A percentile compares a stretch with the other conserved stretches of the same genome.
phyloP scores from a whole-genome alignment of 2,797 vertebrate genomes.

The Myripristis jacobus region DNA sequence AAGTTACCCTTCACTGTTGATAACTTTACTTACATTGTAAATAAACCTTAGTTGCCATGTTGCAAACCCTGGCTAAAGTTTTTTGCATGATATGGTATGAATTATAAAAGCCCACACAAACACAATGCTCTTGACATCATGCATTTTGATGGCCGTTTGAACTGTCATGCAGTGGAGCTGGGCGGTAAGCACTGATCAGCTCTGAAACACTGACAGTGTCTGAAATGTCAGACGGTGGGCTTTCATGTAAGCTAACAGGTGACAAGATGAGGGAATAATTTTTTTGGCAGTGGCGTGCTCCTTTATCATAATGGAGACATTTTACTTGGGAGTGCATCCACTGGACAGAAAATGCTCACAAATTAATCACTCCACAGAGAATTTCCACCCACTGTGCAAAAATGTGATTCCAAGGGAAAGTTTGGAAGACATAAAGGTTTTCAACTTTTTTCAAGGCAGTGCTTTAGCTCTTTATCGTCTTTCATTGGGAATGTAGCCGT shows the following conservation, averaged over 20 bases:
- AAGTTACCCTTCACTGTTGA: neutral
- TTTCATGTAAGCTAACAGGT: slow-evolving; percentile 63
- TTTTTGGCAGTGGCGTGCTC: slow-evolving; percentile 48
- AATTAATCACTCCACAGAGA: slow-evolving; percentile 17
- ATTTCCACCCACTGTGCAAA: slow-evolving; percentile 24
- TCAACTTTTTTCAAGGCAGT: slow-evolving; percentile 24
- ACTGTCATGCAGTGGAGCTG: slow-evolving; percentile 67
- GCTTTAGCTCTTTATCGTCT: slow-evolving; percentile 67
- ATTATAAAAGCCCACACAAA: slow-evolving; percentile 65
- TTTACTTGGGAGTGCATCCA: slow-evolving; percentile 6
- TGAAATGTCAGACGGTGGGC: slow-evolving; percentile 64
- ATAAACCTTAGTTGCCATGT: slow-evolving; percentile 25
- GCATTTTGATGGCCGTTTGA: slow-evolving; percentile 73
- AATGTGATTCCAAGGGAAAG: slow-evolving; percentile 43
- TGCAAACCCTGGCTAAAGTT: slow-evolving; percentile 40
- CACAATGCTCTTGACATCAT: slow-evolving; percentile 52
- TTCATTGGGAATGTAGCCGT: slow-evolving; percentile 61
- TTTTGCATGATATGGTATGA: slow-evolving; percentile 27
- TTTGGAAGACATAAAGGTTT: slow-evolving; percentile 38
- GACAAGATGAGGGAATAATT: slow-evolving; percentile 42
- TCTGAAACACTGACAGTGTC: slow-evolving; percentile 70
- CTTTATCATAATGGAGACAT: slow-evolving; percentile 27
- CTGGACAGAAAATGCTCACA: neutral
- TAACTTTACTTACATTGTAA: slow-evolving; percentile 10
- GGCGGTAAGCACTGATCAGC: slow-evolving; percentile 63